Conservation (phyloP, 2,113 vertebrate genomes). For the Scomber scombrus region DNA sequence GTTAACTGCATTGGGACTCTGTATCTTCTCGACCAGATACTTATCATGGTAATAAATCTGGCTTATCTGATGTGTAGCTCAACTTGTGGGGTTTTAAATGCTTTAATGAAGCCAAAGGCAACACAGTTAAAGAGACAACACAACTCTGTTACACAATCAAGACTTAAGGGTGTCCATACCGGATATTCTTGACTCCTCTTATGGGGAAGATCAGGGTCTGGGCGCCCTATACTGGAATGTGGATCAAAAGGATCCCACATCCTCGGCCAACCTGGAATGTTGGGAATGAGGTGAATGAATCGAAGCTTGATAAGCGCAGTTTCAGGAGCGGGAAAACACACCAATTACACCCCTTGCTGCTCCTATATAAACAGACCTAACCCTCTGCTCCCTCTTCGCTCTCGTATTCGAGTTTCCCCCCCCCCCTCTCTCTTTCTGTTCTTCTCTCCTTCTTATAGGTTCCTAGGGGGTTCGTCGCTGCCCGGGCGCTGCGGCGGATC, state of each 20-base stretch:
- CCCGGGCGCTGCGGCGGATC: no score
- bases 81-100: background rate
- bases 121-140: background rate
- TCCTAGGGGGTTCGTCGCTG: no score
- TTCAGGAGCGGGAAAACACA: no score
- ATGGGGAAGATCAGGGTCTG: conserved; percentile 14
- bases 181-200: conserved; percentile 8
- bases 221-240: conserved; percentile 49
- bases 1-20: no score
- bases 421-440: no score
- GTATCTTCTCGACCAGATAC: background rate
- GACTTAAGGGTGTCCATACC: conserved; percentile 6
- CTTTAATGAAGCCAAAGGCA: background rate
- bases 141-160: background rate
- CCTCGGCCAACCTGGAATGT: conserved; percentile 43
- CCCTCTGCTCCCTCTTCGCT: no score
- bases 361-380: no score
- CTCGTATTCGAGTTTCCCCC: no score
- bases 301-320: no score
- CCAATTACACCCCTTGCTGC: no score
- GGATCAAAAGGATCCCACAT: conserved; percentile 50
- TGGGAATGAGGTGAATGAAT: conserved; percentile 54
- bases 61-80: background rate
- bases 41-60: background rate
- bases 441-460: no score